Base-by-base conservation (phyloP, 2,888 invertebrate genomes). In the Endotricha flammealis region DNA sequence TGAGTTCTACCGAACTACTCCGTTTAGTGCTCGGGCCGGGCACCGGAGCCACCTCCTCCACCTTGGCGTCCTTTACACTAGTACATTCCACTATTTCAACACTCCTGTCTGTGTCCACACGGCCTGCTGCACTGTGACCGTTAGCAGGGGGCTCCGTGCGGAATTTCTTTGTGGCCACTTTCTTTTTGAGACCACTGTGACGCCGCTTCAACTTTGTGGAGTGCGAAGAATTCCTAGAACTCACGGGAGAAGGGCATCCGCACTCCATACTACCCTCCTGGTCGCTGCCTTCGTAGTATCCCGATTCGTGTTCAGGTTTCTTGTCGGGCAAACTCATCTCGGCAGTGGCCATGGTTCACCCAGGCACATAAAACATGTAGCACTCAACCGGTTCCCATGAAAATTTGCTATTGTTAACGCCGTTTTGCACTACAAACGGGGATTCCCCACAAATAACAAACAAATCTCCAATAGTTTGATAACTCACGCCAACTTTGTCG, bases 261-360 rank as follows among this genome's bases (percentile, higher is more conserved):
- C 80, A 81, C 82, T 89, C 90, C 79, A 86, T 87, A 49, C 83
- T 87, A 49, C 89, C 88, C 64, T 90, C 90, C 60, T 89, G 88
- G 62, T 89, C 89, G 68, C 90, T 91, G 53, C 92, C 93, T 79
- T 94, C 94, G 88, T 93, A 94, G 72, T 93, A 94, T 47, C 94
- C 94, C 73, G 94, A 94, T 86, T 95, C 94, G 88, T 94, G 92
- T 55, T 91, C 91, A 53, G 90, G 89, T 57, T 90, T 90, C 56
- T 91, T 91, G 61, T 86, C 83, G 52, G 90, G 89, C 52, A 88
- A 76, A 63, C 86, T 88, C 90, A 90, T 90, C 64, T 87, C 89
- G 63, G 72, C 77, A 62, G 79, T 79, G 48, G 85, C 83, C 85
- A 86, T 85, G 80, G 81, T 65, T 83, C 63, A 82, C 57, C 66